Evolutionary conservation across 2,113 vertebrate genomes (phyloP), one percentile per base, ranked within the genome.

Genomic region (Nannospalax galili): DNA sequence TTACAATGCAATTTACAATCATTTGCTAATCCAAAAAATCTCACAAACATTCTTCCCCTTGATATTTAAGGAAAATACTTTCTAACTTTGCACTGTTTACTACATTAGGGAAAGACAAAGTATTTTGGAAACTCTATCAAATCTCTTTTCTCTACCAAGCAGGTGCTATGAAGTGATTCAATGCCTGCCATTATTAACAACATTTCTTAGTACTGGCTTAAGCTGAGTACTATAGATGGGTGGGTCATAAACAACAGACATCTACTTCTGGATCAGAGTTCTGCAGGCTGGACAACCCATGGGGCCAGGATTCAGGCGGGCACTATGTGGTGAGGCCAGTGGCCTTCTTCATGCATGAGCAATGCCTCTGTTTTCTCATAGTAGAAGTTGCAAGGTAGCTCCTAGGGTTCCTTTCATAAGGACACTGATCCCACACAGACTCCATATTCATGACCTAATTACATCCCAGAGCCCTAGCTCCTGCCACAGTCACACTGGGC

Each of bases 41-140:
- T 70, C 60, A 70, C 93, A 64, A 78, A 92, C 40, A 72, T 24
- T 89, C 65, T 75, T 84, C 14, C 62, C 72, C 80, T 92, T 73
- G 79, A 72, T 95, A 70, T 89, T 90, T 90, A 92, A 95, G 80
- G 90, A 88, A 95, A 93, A 92, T 73, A 62, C 75, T 65, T 92
- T 93, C 82, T 86, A 87, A 93, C 64, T 90, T 72, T 52, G 69
- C 35, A 90, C 52, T 87, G 81, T 92, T 96, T 87, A 91, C 90
- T 93, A 58, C 42, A 3, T 40, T 82, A 92, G 65, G 72, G 56
- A 28, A 94, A 94, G 28, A 73, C 26, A 69, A 72, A 84, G 20
- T 67, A 20, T n/a, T 94, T 74, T 80, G 77, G 89, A 90, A 95
- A 90, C 42, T 80, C 45, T 77, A 62, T 58, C 37, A 75, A 72